These are phyloP conservation scores for Diachasmimorpha longicaudata DNA, from an alignment of 1,140 invertebrate genomes.

Conservation along the genomic window DNA sequence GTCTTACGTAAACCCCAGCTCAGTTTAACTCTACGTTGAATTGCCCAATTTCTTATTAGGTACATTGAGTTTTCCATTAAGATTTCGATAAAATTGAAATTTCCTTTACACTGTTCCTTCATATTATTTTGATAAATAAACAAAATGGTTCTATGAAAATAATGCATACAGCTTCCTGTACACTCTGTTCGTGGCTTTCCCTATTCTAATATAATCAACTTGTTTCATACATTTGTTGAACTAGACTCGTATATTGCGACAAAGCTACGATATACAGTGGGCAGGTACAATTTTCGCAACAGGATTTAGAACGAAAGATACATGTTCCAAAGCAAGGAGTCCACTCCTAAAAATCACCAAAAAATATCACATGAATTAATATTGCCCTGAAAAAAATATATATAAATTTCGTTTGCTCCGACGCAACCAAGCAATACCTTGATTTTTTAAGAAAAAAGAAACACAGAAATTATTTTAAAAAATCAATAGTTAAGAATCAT, in stretches of 20 bases:
- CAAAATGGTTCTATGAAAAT: background rate
- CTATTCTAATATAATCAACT: background rate
- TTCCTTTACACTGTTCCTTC: background rate
- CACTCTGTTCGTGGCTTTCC: background rate
- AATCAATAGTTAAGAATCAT: too few species aligned
- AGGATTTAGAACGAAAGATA: background rate
- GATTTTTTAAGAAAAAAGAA: too few species aligned
- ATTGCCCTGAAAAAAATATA: too few species aligned
- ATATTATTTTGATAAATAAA: background rate
- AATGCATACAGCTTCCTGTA: background rate
- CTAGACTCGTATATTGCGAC: background rate
- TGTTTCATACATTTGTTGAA: background rate
- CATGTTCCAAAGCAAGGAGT: too few species aligned
- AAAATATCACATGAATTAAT: too few species aligned
- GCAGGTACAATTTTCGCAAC: background rate
- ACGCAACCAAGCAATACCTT: too few species aligned
- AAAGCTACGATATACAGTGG: background rate
- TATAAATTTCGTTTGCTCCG: too few species aligned
- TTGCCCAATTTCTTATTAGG: background rate
- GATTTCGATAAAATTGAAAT: background rate
- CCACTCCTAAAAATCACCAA: too few species aligned
- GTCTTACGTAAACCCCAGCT: conserved; percentile 4
- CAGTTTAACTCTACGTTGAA: background rate
- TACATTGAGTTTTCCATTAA: background rate
- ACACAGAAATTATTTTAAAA: too few species aligned